These are phyloP conservation scores for Papilio protenor DNA, from an alignment of 2,888 invertebrate species.

Conservation along the genomic window DNA sequence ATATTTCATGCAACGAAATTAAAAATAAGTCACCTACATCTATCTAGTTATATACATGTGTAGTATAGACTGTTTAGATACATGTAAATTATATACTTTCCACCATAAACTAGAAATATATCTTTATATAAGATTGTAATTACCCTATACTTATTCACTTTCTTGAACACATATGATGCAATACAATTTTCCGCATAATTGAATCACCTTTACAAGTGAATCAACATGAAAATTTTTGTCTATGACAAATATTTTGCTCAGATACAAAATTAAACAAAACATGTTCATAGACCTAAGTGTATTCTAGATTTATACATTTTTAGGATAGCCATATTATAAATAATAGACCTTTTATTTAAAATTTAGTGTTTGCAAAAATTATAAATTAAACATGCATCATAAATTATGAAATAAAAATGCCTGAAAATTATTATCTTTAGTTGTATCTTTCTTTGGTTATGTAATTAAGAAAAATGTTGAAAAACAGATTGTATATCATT, in stretches of 20 bases:
- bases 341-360: no score
- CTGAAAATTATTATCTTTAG: no score
- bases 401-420: no score
- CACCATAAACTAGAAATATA: background rate
- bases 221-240: background rate
- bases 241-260: background rate
- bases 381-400: no score
- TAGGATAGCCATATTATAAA: no score
- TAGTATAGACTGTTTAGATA: background rate
- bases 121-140: background rate
- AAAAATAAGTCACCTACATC: background rate
- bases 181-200: slow-evolving; percentile 14
- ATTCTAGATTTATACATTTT: no score
- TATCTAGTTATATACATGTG: background rate
- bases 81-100: background rate
- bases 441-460: no score
- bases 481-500: no score
- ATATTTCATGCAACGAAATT: background rate
- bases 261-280: background rate
- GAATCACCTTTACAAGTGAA: background rate
- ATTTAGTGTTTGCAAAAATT: no score
- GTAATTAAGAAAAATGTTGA: no score
- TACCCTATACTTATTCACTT: background rate
- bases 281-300: no score
- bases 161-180: background rate